Conservation (phyloP, 2,888 invertebrate genomes). For the Drosophila yooni region DNA sequence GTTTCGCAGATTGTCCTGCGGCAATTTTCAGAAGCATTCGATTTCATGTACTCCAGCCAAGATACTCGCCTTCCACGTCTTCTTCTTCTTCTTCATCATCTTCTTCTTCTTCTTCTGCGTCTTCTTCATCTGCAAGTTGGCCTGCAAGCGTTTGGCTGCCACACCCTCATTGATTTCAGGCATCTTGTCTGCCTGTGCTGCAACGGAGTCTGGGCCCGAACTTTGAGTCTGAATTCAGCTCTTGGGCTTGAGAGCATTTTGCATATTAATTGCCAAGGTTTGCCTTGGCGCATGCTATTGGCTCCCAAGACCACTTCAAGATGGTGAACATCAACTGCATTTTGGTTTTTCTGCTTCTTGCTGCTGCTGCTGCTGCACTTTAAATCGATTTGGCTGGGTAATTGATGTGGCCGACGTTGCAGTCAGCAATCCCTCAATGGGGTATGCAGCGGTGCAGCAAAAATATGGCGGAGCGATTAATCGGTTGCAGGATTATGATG, state of each 20-base stretch:
- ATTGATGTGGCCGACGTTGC: slow-evolving; percentile 75
- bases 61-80: slow-evolving; percentile 14
- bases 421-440: slow-evolving; percentile 48
- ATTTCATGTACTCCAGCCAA: slow-evolving; percentile 53
- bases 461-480: slow-evolving; percentile 63
- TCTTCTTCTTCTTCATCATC: neutral
- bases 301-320: slow-evolving; percentile 51
- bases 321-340: slow-evolving; percentile 64
- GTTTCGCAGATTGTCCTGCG: slow-evolving; percentile 72
- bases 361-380: slow-evolving; percentile 56
- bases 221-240: slow-evolving; percentile 29
- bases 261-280: slow-evolving; percentile 73
- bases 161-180: slow-evolving; percentile 77
- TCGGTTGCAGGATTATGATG: slow-evolving; percentile 68
- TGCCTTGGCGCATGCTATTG: slow-evolving; percentile 75
- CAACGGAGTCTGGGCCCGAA: slow-evolving; percentile 7
- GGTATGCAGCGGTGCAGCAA: slow-evolving; percentile 25
- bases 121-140: slow-evolving; percentile 6
- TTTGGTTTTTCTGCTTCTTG: neutral
- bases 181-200: slow-evolving; percentile 54
- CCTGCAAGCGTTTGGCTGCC: slow-evolving; percentile 70
- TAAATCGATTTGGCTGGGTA: slow-evolving; percentile 72
- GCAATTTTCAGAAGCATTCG: slow-evolving; percentile 80
- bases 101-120: neutral
- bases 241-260: slow-evolving; percentile 62